These are phyloP conservation scores for Orthosia incerta DNA, from an alignment of 2,888 invertebrate species.

Conservation along the genomic window DNA sequence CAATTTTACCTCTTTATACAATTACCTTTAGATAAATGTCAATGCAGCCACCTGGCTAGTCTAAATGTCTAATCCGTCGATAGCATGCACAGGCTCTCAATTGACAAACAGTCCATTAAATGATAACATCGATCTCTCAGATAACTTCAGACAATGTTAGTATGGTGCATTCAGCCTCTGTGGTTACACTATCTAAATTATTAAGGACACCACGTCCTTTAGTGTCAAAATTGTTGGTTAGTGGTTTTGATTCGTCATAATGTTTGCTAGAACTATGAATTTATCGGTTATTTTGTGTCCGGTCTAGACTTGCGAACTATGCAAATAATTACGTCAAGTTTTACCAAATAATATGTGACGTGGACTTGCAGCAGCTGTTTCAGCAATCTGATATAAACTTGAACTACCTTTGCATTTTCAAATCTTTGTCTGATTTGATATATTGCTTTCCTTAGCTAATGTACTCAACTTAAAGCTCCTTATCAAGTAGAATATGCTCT, in stretches of 20 bases:
- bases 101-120: constrained; percentile 58
- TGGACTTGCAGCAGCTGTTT: not conserved
- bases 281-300: constrained; percentile 13
- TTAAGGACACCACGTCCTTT: constrained; percentile 59
- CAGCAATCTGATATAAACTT: not conserved
- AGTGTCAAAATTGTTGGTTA: constrained; percentile 46
- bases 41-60: constrained; percentile 41
- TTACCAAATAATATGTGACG: not conserved
- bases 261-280: constrained; percentile 33
- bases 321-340: constrained; percentile 21
- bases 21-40: constrained; percentile 9
- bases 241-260: constrained; percentile 57
- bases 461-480: not conserved
- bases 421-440: too few species aligned
- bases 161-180: constrained; percentile 42
- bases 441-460: too few species aligned
- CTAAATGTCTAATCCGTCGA: constrained; percentile 30
- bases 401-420: too few species aligned
- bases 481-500: not conserved
- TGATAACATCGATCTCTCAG: constrained; percentile 59
- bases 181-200: constrained; percentile 52
- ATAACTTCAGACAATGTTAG: constrained; percentile 31
- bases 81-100: constrained; percentile 32
- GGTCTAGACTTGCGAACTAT: constrained; percentile 3
- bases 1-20: not conserved